Percentiles rank a stretch among this genome's conserved stretches.
phyloP scores from a whole-genome alignment of 1,140 invertebrate genomes.

The Anadara kagoshimensis region DNA sequence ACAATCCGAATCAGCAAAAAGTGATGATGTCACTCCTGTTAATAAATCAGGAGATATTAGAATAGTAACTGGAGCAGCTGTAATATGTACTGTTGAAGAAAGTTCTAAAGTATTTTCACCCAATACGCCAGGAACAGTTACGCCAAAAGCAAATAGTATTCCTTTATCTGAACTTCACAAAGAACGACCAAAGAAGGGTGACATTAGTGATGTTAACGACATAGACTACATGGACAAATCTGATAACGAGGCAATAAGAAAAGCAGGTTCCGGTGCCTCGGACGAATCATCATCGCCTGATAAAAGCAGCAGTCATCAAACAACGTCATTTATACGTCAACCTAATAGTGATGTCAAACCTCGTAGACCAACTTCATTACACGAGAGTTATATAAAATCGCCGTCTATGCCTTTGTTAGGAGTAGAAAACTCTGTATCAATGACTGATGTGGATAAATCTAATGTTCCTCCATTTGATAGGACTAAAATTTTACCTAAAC shows the following conservation, averaged over 20 bases:
- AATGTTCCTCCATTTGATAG: conserved; percentile 47
- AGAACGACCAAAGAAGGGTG: not conserved
- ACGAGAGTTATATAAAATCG: conserved; percentile 56
- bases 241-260: conserved; percentile 31
- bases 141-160: conserved; percentile 17
- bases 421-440: conserved; percentile 5
- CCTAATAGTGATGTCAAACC: conserved; percentile 38
- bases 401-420: conserved; percentile 20
- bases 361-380: conserved; percentile 63
- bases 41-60: conserved; percentile 13
- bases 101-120: conserved; percentile 13
- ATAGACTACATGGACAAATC: conserved; percentile 19
- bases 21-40: conserved; percentile 1
- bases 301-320: conserved; percentile 44
- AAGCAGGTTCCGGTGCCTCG: conserved; percentile 44
- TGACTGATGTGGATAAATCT: conserved; percentile 12
- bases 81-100: conserved; percentile 17
- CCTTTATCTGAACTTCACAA: not conserved
- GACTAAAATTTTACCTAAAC: conserved; percentile 59
- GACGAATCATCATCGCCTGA: conserved; percentile 44
- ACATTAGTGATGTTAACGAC: conserved; percentile 35
- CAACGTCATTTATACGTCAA: conserved; percentile 61
- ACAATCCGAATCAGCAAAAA: conserved; percentile 18
- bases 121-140: conserved; percentile 20
- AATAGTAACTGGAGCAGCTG: conserved; percentile 2